These are phyloP conservation scores for Todiramphus chloris DNA, from an alignment of 2,113 vertebrate genomes.

Conservation along the genomic window DNA sequence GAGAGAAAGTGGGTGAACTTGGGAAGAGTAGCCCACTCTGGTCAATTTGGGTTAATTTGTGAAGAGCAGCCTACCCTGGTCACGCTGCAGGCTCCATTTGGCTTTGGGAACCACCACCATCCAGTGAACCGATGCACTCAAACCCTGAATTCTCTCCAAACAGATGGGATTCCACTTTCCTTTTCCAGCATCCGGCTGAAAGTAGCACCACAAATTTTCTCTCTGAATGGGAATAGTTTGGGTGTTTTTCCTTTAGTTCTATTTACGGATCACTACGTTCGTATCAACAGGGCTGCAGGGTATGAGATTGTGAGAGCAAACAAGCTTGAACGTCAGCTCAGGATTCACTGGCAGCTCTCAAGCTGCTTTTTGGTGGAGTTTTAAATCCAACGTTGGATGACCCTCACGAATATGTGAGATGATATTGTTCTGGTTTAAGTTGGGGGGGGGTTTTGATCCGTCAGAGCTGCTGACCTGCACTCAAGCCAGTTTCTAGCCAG, in stretches of 20 bases:
- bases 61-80: background rate
- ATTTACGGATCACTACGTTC: background rate
- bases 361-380: background rate
- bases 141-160: background rate
- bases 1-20: background rate
- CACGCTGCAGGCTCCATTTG: background rate
- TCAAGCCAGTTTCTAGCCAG: background rate
- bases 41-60: background rate
- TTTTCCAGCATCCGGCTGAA: background rate
- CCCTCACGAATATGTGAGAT: background rate
- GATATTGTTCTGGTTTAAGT: background rate
- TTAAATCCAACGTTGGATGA: background rate
- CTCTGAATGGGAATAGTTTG: background rate
- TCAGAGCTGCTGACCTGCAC: background rate
- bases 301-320: background rate
- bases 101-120: background rate
- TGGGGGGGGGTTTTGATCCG: background rate
- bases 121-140: background rate
- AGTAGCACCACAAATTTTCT: background rate
- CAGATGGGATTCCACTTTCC: accelerated
- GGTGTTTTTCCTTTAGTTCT: background rate
- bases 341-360: background rate
- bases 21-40: background rate
- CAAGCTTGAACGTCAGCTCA: background rate
- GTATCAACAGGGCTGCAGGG: background rate